Conservation (phyloP, 2,797 vertebrate genomes). For the Anabas testudineus region DNA sequence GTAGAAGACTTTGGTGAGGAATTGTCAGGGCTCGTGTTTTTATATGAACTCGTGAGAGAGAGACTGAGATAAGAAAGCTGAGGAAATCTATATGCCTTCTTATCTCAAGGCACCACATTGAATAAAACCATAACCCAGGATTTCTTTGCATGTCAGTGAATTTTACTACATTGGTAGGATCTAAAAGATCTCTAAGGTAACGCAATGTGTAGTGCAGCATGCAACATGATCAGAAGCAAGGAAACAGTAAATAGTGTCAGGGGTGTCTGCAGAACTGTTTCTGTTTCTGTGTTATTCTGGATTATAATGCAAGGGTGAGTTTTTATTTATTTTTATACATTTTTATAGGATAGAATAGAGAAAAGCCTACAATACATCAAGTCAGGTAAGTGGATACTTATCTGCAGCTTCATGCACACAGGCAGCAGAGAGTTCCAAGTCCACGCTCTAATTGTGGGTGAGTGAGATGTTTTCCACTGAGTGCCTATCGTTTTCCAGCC, state of each 20-base stretch:
- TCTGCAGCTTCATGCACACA: too few relatives aligned
- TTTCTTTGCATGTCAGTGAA: conserved; percentile 34
- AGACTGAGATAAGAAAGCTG: not conserved
- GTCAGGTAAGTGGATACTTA: too few relatives aligned
- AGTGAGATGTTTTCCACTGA: too few relatives aligned
- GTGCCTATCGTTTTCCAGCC: too few relatives aligned
- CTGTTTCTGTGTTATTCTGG: conserved; percentile 29
- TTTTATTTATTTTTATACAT: too few relatives aligned
- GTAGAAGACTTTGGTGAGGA: conserved; percentile 47
- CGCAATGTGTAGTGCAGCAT: not conserved
- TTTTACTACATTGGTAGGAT: conserved; percentile 27
- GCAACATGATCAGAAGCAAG: conserved; percentile 1
- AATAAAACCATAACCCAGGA: conserved; percentile 40
- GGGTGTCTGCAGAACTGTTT: conserved; percentile 29
- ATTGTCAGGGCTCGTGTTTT: conserved; percentile 37
- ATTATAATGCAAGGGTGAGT: conserved; percentile 15
- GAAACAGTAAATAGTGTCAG: conserved; percentile 25
- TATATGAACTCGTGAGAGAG: conserved; percentile 25
- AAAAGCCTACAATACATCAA: too few relatives aligned
- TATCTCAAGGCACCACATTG: conserved; percentile 37
- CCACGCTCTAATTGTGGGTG: too few relatives aligned
- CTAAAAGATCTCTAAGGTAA: conserved; percentile 27
- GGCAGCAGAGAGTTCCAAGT: too few relatives aligned
- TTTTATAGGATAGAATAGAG: too few relatives aligned
- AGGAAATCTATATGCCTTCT: conserved; percentile 14